phyloP scores from a whole-genome alignment of 2,888 invertebrate species.

The Ennomos fuscantarius region DNA sequence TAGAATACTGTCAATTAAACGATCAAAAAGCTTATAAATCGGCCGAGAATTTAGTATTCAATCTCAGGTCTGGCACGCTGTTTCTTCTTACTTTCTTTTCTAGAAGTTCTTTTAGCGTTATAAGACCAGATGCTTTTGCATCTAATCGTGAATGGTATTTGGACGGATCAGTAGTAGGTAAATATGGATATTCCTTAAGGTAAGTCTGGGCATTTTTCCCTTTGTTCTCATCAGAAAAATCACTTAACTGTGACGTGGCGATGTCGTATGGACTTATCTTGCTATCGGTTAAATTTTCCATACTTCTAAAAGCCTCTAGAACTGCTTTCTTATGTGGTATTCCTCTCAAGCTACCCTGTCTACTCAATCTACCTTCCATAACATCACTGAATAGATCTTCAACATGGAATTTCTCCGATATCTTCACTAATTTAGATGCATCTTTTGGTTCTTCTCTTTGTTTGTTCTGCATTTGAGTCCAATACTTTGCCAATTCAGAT shows the following conservation, averaged over 20 bases:
- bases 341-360: constrained; percentile 80
- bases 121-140: constrained; percentile 73
- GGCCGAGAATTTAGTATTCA: constrained; percentile 71
- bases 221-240: constrained; percentile 67
- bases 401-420: constrained; percentile 82
- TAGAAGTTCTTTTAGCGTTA: constrained; percentile 73
- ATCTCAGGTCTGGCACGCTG: constrained; percentile 77
- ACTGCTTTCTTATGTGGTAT: constrained; percentile 84
- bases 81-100: constrained; percentile 70
- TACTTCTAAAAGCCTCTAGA: constrained; percentile 79
- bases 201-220: constrained; percentile 76
- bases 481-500: constrained; percentile 73
- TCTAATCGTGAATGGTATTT: constrained; percentile 78
- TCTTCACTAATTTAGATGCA: constrained; percentile 69
- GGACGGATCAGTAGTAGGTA: constrained; percentile 79
- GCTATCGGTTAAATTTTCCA: constrained; percentile 74
- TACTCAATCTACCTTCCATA: constrained; percentile 75
- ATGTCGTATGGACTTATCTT: constrained; percentile 74
- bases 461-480: constrained; percentile 65
- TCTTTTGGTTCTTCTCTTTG: constrained; percentile 45
- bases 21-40: constrained; percentile 54
- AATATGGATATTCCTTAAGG: constrained; percentile 77
- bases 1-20: constrained; percentile 57
- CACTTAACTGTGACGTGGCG: constrained; percentile 62
- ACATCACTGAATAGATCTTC: constrained; percentile 81